Evolutionary conservation across 1,140 invertebrate species (phyloP).

Genomic region (Potamilus streckersoni): DNA sequence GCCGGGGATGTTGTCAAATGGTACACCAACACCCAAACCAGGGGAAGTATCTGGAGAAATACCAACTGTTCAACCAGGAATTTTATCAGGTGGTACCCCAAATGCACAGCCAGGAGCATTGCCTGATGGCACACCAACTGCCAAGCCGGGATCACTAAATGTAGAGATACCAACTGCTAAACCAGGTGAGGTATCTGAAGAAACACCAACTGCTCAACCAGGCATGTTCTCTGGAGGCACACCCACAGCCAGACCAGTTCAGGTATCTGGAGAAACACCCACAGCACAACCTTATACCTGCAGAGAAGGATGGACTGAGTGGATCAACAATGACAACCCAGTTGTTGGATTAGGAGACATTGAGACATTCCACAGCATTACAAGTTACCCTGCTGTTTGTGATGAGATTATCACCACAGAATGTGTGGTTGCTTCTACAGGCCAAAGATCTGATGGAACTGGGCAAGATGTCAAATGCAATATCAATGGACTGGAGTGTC

Average conservation of each 20-base stretch:
- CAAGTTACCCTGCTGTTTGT: slow-evolving; percentile 45
- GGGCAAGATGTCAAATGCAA: slow-evolving; percentile 47
- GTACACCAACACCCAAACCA: slow-evolving; percentile 8
- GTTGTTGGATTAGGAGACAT: slow-evolving; percentile 49
- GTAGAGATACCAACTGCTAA: slow-evolving; percentile 2
- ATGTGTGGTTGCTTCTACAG: slow-evolving; percentile 37
- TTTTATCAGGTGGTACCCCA: slow-evolving; percentile 2
- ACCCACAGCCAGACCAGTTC: not conserved
- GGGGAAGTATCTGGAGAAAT: not conserved
- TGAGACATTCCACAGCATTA: slow-evolving; percentile 48
- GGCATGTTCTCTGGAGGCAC: not conserved
- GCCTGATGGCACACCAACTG: slow-evolving; percentile 3
- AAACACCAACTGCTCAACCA: not conserved
- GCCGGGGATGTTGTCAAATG: not conserved
- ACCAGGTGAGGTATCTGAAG: not conserved
- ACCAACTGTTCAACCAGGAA: slow-evolving; percentile 18
- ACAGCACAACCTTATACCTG: slow-evolving; percentile 32
- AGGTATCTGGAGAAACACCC: slow-evolving; percentile 1
- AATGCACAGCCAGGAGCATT: not conserved
- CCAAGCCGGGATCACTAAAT: no score
- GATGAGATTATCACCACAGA: slow-evolving; percentile 33
- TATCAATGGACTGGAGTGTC: slow-evolving; percentile 39
- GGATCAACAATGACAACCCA: slow-evolving; percentile 62
- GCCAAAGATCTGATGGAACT: slow-evolving; percentile 32
- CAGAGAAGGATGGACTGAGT: slow-evolving; percentile 63